A percentile compares a stretch with the other conserved stretches of the same genome.
Conservation (phyloP, 2,113 vertebrate genomes). For the Hydrolagus affinis region DNA sequence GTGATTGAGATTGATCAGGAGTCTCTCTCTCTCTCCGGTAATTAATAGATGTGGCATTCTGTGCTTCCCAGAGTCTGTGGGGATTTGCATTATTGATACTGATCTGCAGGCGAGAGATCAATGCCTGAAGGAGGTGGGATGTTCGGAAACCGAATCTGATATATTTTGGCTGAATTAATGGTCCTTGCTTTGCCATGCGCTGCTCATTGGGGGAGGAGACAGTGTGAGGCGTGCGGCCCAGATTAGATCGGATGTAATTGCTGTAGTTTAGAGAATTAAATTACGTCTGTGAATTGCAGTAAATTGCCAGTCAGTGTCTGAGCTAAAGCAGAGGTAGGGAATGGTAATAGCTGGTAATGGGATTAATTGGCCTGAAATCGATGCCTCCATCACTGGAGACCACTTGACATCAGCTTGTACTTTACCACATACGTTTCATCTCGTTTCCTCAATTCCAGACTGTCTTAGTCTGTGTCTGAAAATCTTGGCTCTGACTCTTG, state of each 20-base stretch:
- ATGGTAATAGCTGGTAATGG: conserved; percentile 11
- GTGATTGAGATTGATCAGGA: not conserved
- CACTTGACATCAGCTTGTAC: not conserved
- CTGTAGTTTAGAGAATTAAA: not conserved
- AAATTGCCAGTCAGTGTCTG: conserved; percentile 6
- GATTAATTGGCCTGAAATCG: conserved; percentile 15
- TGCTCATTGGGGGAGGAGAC: not conserved
- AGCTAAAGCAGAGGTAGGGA: not conserved
- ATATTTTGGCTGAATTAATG: not conserved
- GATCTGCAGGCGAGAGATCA: not conserved
- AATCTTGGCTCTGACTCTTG: no score
- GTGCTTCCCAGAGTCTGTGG: no score
- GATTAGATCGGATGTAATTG: not conserved
- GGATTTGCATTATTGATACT: not conserved
- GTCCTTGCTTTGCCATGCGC: not conserved
- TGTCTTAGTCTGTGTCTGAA: no score
- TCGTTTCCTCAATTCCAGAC: not conserved
- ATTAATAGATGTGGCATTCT: not conserved
- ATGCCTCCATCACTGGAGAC: not conserved
- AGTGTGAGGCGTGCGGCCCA: no score
- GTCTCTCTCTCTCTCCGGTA: not conserved
- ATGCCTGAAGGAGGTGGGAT: no score
- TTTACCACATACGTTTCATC: not conserved
- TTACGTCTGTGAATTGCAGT: not conserved
- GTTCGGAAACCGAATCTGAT: not conserved